Evolutionary conservation across 2,888 invertebrate species (phyloP).

Genomic region (Diarsia brunnea): DNA sequence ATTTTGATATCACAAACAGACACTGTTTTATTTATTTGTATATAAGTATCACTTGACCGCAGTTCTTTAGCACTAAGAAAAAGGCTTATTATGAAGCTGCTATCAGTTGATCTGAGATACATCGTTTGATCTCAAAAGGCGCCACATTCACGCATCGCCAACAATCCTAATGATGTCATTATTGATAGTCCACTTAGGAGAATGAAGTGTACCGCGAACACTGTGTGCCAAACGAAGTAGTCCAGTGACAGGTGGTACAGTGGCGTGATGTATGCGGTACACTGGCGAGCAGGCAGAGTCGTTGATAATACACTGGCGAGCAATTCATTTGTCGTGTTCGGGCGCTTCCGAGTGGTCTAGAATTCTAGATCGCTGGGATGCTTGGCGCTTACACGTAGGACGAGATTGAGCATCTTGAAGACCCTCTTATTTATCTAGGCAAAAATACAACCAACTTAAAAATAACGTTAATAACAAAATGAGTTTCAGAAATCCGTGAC

Average conservation of each 20-base stretch:
- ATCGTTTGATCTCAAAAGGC: not conserved
- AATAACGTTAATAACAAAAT: too few relatives aligned
- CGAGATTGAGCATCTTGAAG: not conserved
- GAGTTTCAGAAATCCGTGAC: too few relatives aligned
- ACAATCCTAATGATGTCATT: slow-evolving; percentile 17
- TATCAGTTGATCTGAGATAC: not conserved
- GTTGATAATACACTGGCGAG: slow-evolving; percentile 28
- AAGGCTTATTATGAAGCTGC: too few relatives aligned
- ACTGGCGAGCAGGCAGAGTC: slow-evolving; percentile 17
- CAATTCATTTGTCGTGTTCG: slow-evolving; percentile 31
- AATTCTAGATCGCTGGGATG: slow-evolving; percentile 28
- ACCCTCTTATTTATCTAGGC: not conserved
- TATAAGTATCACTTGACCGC: too few relatives aligned
- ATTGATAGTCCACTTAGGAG: slow-evolving; percentile 52
- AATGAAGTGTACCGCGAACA: slow-evolving; percentile 38
- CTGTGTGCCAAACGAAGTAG: slow-evolving; percentile 15
- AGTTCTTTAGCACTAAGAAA: too few relatives aligned
- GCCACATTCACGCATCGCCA: not conserved
- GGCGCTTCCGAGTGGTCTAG: slow-evolving; percentile 39
- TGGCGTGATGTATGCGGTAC: slow-evolving; percentile 24
- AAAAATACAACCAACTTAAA: too few relatives aligned
- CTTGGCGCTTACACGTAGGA: not conserved
- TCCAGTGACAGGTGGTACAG: slow-evolving; percentile 35
- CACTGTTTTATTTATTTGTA: too few relatives aligned
- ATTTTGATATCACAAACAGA: too few relatives aligned